A percentile compares a stretch with the other conserved stretches of the same genome.
phyloP scores from a whole-genome alignment of 1,140 invertebrate species.

The Drosophila aff. region DNA sequence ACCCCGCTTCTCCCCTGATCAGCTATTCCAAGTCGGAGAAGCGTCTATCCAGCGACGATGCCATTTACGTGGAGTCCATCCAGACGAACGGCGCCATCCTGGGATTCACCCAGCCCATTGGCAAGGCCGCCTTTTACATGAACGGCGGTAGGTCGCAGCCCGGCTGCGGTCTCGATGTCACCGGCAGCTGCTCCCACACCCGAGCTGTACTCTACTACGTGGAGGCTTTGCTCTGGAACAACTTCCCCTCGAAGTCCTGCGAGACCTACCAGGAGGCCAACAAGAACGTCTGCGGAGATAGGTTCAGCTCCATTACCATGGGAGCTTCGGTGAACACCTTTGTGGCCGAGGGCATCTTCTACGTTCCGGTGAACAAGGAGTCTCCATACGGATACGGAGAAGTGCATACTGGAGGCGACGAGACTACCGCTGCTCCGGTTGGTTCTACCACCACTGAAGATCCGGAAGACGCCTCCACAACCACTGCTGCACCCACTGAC shows the following conservation, averaged over 20 bases:
- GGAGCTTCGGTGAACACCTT: slow-evolving; percentile 38
- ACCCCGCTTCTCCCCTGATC: slow-evolving; percentile 86
- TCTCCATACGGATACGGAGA: slow-evolving; percentile 61
- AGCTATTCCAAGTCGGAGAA: slow-evolving; percentile 82
- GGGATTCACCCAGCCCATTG: slow-evolving; percentile 62
- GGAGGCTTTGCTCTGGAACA: slow-evolving; percentile 62
- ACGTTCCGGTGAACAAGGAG: slow-evolving; percentile 60
- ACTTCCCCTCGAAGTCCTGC: slow-evolving; percentile 56
- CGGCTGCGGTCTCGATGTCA: slow-evolving; percentile 85
- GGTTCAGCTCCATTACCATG: slow-evolving; percentile 64
- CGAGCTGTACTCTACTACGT: slow-evolving; percentile 71
- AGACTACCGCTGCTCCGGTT: not conserved
- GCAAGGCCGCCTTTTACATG: slow-evolving; percentile 59
- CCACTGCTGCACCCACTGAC: not conserved
- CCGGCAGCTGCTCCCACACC: slow-evolving; percentile 83
- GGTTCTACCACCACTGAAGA: slow-evolving; percentile 1
- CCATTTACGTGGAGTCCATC: slow-evolving; percentile 89
- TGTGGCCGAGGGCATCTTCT: slow-evolving; percentile 55
- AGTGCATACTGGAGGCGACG: not conserved
- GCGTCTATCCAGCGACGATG: slow-evolving; percentile 89
- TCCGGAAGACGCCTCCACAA: not conserved
- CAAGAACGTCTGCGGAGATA: slow-evolving; percentile 60
- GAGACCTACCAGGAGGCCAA: slow-evolving; percentile 43
- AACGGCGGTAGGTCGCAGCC: slow-evolving; percentile 85
- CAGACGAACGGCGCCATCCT: slow-evolving; percentile 89